A percentile compares a stretch with the other conserved stretches of the same genome.
These are phyloP conservation scores for Cyclophora albipunctata DNA, from an alignment of 2,888 invertebrate genomes.

Conservation along the genomic window DNA sequence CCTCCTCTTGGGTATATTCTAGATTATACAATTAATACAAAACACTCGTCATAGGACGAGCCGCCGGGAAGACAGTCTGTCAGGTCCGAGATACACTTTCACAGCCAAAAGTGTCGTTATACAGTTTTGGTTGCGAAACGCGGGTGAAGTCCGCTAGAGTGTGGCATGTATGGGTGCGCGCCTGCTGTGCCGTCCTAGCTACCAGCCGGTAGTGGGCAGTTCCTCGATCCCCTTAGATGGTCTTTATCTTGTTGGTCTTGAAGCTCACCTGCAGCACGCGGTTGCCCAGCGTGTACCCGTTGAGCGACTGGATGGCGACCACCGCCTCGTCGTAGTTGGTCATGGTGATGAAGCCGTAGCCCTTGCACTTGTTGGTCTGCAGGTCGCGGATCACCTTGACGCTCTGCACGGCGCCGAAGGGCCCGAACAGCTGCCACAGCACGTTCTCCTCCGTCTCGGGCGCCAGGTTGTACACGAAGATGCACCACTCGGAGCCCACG, in stretches of 20 bases:
- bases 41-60: slow-evolving; percentile 33
- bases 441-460: slow-evolving; percentile 97
- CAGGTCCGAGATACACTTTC: slow-evolving; percentile 20
- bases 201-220: slow-evolving; percentile 47
- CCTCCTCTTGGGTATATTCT: slow-evolving; percentile 45
- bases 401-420: slow-evolving; percentile 94
- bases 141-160: slow-evolving; percentile 12
- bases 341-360: slow-evolving; percentile 96
- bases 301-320: slow-evolving; percentile 92
- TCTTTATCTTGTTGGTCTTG: slow-evolving; percentile 89
- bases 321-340: slow-evolving; percentile 95
- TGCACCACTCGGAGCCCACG: slow-evolving; percentile 87
- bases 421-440: slow-evolving; percentile 96
- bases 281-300: slow-evolving; percentile 93
- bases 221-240: slow-evolving; percentile 74
- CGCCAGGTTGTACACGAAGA: slow-evolving; percentile 96
- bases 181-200: slow-evolving; percentile 73
- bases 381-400: slow-evolving; percentile 95
- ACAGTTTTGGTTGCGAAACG: slow-evolving; percentile 17
- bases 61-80: slow-evolving; percentile 33
- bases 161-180: slow-evolving; percentile 68
- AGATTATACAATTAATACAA: slow-evolving; percentile 51
- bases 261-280: slow-evolving; percentile 94
- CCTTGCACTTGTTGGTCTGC: slow-evolving; percentile 95
- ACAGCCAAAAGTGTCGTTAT: slow-evolving; percentile 16